Conservation (phyloP, 2,797 vertebrate genomes). For the Antennarius maculatus region DNA sequence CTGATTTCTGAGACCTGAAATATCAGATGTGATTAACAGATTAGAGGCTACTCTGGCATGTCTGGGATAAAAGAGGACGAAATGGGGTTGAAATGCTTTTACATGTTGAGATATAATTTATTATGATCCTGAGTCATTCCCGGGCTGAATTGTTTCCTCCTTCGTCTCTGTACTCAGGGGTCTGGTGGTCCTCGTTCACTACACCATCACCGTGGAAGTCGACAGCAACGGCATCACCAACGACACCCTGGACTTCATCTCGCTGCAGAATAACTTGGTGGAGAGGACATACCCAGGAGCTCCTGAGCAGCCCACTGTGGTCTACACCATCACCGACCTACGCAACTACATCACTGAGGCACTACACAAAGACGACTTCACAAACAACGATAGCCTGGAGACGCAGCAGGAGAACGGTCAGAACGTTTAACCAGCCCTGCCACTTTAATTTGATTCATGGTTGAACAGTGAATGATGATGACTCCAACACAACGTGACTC, state of each 20-base stretch:
- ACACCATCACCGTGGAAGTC: conserved; percentile 87
- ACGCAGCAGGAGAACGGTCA: conserved; percentile 81
- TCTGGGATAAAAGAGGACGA: no score
- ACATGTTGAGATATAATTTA: no score
- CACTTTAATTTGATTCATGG: no score
- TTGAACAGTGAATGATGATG: not conserved
- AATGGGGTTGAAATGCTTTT: no score
- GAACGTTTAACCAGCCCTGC: no score
- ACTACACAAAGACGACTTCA: conserved; percentile 85
- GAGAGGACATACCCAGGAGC: conserved; percentile 84
- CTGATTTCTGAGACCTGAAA: no score
- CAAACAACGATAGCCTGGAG: conserved; percentile 83
- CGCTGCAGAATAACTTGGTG: conserved; percentile 90
- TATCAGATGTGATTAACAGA: no score
- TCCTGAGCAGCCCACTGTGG: conserved; percentile 87
- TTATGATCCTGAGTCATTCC: no score
- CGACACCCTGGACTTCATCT: conserved; percentile 89
- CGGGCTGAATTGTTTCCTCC: not conserved
- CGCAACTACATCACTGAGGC: conserved; percentile 89
- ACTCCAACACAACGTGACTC: not conserved
- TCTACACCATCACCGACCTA: conserved; percentile 92
- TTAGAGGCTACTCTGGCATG: no score
- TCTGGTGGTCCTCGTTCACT: conserved; percentile 88
- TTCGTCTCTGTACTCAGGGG: conserved; percentile 47
- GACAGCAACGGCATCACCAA: conserved; percentile 81